phyloP scores from a whole-genome alignment of 23 tunicate genomes.

The Styela plicata region DNA sequence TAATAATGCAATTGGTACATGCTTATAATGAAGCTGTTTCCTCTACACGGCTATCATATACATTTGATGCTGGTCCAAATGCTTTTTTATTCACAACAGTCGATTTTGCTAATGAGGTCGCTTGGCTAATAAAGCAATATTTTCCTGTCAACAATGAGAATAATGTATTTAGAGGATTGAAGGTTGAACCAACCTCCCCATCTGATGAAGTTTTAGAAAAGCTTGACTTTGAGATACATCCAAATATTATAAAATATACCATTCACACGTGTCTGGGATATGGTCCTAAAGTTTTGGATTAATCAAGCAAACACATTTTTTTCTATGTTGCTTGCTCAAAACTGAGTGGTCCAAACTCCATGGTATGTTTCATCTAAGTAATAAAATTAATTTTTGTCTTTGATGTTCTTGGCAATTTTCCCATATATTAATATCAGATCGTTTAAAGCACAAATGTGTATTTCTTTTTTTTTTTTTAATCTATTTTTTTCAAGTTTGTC shows the following conservation, averaged over 20 bases:
- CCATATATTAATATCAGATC: too few species aligned
- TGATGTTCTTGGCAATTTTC: too few species aligned
- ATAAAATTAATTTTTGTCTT: too few species aligned
- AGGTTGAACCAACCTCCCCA: constrained; percentile 3
- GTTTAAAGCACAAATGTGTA: too few species aligned
- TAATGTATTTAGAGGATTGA: constrained; percentile 34
- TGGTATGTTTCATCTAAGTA: too few species aligned
- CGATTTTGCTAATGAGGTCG: constrained; percentile 36
- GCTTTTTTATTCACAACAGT: constrained; percentile 60
- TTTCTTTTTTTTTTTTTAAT: too few species aligned
- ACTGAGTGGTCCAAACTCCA: too few species aligned
- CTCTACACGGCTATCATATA: constrained; percentile 53
- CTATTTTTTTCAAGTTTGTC: too few species aligned
- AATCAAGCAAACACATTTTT: too few species aligned
- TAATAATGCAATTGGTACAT: constrained; percentile 70
- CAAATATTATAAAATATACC: constrained; percentile 5
- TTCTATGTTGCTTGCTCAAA: too few species aligned
- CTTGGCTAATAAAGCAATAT: constrained; percentile 17
- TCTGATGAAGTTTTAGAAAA: background rate
- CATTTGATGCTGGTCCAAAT: constrained; percentile 98
- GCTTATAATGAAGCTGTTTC: constrained; percentile 39
- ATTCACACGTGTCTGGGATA: constrained; percentile 12
- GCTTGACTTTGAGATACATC: background rate
- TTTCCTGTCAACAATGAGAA: constrained; percentile 26
- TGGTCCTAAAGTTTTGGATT: constrained; percentile 17